phyloP scores from a whole-genome alignment of 2,797 vertebrate genomes.

The Pelodytes ibericus region DNA sequence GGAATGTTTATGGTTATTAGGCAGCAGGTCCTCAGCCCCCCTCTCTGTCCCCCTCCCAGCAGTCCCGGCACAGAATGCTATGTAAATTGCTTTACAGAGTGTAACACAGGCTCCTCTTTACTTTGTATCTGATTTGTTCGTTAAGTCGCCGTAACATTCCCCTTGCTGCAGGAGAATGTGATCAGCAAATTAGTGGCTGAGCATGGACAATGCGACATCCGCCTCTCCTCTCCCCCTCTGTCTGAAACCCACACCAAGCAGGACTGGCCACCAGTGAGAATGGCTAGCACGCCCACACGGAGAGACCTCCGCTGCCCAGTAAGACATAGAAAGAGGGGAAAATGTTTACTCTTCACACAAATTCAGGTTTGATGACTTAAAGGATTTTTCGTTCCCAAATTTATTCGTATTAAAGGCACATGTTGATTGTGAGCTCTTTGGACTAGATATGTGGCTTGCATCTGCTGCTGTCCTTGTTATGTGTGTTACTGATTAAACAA shows the following conservation, averaged over 20 bases:
- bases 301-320: no score
- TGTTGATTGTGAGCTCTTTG: no score
- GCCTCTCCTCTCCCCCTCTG: constrained; percentile 72
- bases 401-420: no score
- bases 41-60: constrained; percentile 65
- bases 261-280: constrained; percentile 2
- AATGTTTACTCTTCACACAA: not conserved
- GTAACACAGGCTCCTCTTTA: constrained; percentile 84
- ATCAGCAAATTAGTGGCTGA: constrained; percentile 99
- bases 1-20: constrained; percentile 99
- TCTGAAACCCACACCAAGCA: constrained; percentile 23
- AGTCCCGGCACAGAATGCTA: constrained; percentile 94
- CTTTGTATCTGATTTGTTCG: constrained; percentile 99
- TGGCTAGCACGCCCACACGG: not conserved
- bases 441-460: no score
- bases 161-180: constrained; percentile 98
- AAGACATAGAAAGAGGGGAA: no score
- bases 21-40: constrained; percentile 85
- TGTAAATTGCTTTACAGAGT: constrained; percentile 99
- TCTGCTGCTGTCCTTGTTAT: no score
- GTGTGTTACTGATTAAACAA: no score
- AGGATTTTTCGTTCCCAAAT: no score
- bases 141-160: constrained; percentile 99
- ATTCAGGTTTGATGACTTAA: no score
- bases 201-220: constrained; percentile 99